Evolutionary conservation across 2,888 invertebrate genomes (phyloP).

Genomic region (Microchrysa polita): DNA sequence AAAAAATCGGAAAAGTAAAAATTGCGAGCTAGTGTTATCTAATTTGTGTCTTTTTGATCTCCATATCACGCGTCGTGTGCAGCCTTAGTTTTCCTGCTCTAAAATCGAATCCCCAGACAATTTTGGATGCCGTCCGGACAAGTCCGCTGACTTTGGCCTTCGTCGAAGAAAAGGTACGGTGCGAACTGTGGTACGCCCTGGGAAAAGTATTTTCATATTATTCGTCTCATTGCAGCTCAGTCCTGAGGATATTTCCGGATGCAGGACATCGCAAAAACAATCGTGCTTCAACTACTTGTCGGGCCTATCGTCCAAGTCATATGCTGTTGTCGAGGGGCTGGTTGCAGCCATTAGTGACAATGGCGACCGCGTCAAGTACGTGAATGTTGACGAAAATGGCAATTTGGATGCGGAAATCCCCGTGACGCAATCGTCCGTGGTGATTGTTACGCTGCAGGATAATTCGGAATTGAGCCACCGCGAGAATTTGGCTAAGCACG

Average conservation of each 20-base stretch:
- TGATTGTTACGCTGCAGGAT: background rate
- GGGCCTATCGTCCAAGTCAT: conserved; percentile 63
- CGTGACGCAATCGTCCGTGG: background rate
- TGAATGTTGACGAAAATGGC: conserved; percentile 67
- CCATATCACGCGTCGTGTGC: conserved; percentile 28
- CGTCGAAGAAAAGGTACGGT: conserved; percentile 66
- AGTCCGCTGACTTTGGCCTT: conserved; percentile 65
- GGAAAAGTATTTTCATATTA: conserved; percentile 20
- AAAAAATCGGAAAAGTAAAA: no score
- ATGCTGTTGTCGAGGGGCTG: conserved; percentile 73
- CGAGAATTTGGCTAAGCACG: conserved; percentile 70
- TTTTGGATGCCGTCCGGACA: conserved; percentile 55
- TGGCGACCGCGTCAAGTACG: conserved; percentile 9
- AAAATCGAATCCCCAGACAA: conserved; percentile 55
- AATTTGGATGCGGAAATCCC: conserved; percentile 55
- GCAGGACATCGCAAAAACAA: conserved; percentile 58
- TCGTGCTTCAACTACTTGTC: conserved; percentile 64
- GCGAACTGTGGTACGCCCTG: background rate
- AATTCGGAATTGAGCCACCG: conserved; percentile 65
- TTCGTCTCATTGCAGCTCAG: conserved; percentile 60
- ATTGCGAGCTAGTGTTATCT: background rate
- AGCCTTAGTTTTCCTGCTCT: conserved; percentile 57
- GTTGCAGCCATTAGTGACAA: background rate
- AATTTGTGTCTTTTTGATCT: conserved; percentile 9
- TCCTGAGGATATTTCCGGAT: conserved; percentile 65